Conservation (phyloP, 2,888 invertebrate species). For the Phorcus lineatus region DNA sequence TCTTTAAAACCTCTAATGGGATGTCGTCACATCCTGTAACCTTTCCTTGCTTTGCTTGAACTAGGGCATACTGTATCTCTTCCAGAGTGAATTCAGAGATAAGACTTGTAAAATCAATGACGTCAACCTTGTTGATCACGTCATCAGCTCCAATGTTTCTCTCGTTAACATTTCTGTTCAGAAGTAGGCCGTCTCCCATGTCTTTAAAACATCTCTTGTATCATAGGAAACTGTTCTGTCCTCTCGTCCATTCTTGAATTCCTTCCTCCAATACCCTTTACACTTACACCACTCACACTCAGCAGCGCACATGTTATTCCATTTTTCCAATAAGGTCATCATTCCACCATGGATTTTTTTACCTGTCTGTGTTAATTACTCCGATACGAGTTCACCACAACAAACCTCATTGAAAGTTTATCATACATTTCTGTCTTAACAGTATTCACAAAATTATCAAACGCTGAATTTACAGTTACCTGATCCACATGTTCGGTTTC, state of each 20-base stretch:
- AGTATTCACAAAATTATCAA: background rate
- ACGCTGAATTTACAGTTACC: background rate
- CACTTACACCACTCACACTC: background rate
- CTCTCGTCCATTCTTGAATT: background rate
- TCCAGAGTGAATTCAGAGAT: background rate
- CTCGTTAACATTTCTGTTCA: background rate
- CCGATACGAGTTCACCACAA: background rate
- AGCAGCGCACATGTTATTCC: slow-evolving; percentile 10
- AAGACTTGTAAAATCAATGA: background rate
- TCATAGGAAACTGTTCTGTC: background rate
- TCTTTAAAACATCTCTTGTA: background rate
- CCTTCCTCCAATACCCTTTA: background rate
- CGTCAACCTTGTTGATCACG: background rate
- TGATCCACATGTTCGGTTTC: background rate
- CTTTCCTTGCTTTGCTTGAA: background rate
- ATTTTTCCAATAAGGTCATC: background rate
- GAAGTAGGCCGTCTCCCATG: background rate
- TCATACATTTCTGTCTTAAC: background rate
- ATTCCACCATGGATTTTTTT: background rate
- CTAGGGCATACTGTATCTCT: background rate
- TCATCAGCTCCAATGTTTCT: background rate
- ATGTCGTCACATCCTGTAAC: background rate
- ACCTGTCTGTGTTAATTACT: background rate
- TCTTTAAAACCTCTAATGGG: background rate
- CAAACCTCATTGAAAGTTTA: background rate